These are phyloP conservation scores for Toxotes lorentzi DNA, from an alignment of 2,797 vertebrate species.

Conservation along the genomic window DNA sequence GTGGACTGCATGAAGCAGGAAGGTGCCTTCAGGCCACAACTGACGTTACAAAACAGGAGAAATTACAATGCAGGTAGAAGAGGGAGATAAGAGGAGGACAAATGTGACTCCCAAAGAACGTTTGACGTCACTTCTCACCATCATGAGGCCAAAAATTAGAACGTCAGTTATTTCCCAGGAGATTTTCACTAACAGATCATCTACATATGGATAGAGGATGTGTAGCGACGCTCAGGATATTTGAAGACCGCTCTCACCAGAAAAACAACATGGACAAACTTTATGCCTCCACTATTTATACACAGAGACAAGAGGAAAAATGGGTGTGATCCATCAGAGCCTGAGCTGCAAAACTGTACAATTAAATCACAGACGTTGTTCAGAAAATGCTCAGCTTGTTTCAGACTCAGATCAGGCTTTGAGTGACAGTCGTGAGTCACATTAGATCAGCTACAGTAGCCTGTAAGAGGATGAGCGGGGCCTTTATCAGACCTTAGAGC, in stretches of 20 bases:
- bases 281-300: too few relatives aligned
- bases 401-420: background rate
- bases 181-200: background rate
- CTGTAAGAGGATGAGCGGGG: constrained; percentile 49
- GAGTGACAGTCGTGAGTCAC: constrained; percentile 35
- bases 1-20: constrained; percentile 35
- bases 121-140: constrained; percentile 8
- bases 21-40: constrained; percentile 48
- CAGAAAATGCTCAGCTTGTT: too few relatives aligned
- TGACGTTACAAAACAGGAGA: constrained; percentile 48
- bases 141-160: constrained; percentile 5
- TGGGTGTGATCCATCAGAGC: too few relatives aligned
- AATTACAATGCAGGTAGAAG: constrained; percentile 51
- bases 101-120: constrained; percentile 4
- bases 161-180: background rate
- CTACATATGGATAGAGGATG: too few relatives aligned
- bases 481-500: constrained; percentile 3
- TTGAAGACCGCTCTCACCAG: too few relatives aligned
- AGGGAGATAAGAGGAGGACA: constrained; percentile 24
- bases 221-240: too few relatives aligned
- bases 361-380: too few relatives aligned
- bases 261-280: too few relatives aligned
- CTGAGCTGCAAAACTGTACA: too few relatives aligned
- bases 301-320: too few relatives aligned
- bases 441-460: constrained; percentile 30